A percentile compares a stretch with the other conserved stretches of the same genome.
phyloP scores from a whole-genome alignment of 2,888 invertebrate species.

The Cephus pulcher region DNA sequence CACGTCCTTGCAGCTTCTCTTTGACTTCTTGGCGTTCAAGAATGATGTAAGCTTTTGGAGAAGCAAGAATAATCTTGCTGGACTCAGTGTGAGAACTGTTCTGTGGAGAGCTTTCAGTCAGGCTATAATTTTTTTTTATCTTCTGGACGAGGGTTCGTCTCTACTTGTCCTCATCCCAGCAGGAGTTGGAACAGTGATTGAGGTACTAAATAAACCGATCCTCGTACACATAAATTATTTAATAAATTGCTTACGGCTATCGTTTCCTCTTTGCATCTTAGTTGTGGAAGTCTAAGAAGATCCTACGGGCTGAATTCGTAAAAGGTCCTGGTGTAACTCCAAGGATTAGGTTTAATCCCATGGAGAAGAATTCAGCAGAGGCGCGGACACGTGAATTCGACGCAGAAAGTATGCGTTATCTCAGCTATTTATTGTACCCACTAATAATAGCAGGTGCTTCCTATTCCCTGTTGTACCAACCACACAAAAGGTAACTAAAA shows the following conservation, averaged over 20 bases:
- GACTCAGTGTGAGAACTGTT: constrained; percentile 89
- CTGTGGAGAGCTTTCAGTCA: constrained; percentile 96
- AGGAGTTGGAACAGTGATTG: constrained; percentile 88
- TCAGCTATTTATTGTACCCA: constrained; percentile 91
- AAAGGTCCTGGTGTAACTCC: constrained; percentile 58
- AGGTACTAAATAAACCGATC: constrained; percentile 70
- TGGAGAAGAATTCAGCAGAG: constrained; percentile 74
- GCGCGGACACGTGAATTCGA: constrained; percentile 87
- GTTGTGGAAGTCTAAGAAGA: constrained; percentile 96
- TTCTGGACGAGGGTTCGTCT: constrained; percentile 93
- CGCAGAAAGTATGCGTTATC: constrained; percentile 91
- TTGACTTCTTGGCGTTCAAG: constrained; percentile 97
- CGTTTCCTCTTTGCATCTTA: constrained; percentile 59
- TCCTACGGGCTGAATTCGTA: constrained; percentile 79
- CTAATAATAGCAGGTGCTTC: constrained; percentile 87
- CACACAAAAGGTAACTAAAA: constrained; percentile 86
- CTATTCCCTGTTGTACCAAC: constrained; percentile 93
- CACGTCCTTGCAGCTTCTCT: constrained; percentile 79
- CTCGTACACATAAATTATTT: neutral
- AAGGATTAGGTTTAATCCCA: constrained; percentile 61
- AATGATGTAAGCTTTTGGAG: constrained; percentile 98
- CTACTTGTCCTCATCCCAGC: constrained; percentile 88
- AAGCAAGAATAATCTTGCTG: constrained; percentile 84
- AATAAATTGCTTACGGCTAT: constrained; percentile 14
- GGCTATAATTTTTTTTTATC: constrained; percentile 89